phyloP scores from a whole-genome alignment of 2,888 invertebrate genomes.

The Lasius platythorax region DNA sequence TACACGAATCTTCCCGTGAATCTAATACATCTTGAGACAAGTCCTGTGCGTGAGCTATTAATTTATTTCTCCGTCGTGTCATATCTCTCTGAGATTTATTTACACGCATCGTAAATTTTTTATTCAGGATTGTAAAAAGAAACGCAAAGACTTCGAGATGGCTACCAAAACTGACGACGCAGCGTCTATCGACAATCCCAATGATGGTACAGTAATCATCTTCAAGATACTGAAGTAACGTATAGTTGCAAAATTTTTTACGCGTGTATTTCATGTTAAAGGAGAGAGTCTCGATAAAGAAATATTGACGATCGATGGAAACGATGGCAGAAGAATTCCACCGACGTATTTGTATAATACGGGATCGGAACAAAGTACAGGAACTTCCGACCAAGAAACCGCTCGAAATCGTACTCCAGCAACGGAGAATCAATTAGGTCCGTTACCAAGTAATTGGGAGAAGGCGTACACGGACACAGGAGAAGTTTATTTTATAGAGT shows the following conservation, averaged over 20 bases:
- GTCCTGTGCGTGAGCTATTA: not conserved
- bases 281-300: slow-evolving; percentile 81
- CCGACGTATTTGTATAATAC: slow-evolving; percentile 82
- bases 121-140: slow-evolving; percentile 66
- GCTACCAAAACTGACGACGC: slow-evolving; percentile 83
- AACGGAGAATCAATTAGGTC: slow-evolving; percentile 93
- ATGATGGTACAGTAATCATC: slow-evolving; percentile 78
- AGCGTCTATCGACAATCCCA: slow-evolving; percentile 82
- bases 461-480: slow-evolving; percentile 98
- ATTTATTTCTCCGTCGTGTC: not conserved
- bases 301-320: slow-evolving; percentile 78
- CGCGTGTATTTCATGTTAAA: slow-evolving; percentile 36
- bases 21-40: not conserved
- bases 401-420: slow-evolving; percentile 87
- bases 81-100: no score
- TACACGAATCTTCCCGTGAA: not conserved
- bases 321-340: slow-evolving; percentile 79
- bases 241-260: not conserved
- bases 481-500: slow-evolving; percentile 99
- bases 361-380: slow-evolving; percentile 78
- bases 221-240: not conserved
- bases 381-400: slow-evolving; percentile 77
- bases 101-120: not conserved
- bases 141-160: slow-evolving; percentile 74
- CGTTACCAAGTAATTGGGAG: slow-evolving; percentile 98